A percentile compares a stretch with the other conserved stretches of the same genome.
Conservation (phyloP, 2,797 vertebrate genomes). For the Alca torda region DNA sequence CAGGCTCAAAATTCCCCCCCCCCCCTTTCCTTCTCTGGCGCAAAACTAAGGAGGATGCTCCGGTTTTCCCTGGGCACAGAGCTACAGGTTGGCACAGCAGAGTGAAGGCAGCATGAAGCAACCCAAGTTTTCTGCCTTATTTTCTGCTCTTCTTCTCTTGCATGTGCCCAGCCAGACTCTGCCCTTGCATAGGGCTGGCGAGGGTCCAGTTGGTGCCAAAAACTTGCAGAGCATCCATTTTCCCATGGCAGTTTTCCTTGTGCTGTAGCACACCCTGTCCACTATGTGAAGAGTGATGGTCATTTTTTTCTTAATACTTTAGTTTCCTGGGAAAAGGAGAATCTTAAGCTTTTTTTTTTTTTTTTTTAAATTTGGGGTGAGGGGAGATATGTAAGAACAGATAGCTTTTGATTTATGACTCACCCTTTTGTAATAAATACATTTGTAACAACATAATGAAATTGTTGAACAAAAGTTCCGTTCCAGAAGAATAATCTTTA, state of each 20-base stretch:
- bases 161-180: not conserved
- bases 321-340: not conserved
- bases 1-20: not conserved
- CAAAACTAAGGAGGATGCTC: rapidly evolving
- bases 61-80: not conserved
- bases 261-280: not conserved
- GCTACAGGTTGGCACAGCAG: not conserved
- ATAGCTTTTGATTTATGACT: conserved; percentile 61
- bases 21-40: not conserved
- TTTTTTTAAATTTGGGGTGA: not conserved
- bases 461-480: conserved; percentile 75
- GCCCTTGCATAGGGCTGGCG: not conserved
- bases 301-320: not conserved
- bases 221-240: not conserved
- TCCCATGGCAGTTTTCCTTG: not conserved
- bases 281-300: too few species aligned
- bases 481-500: conserved; percentile 78
- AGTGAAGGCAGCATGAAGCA: not conserved
- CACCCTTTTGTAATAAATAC: conserved; percentile 69
- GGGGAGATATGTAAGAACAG: not conserved
- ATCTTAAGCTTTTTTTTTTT: not conserved
- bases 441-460: conserved; percentile 73
- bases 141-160: not conserved
- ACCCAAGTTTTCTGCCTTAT: not conserved
- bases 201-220: not conserved